A percentile compares a stretch with the other conserved stretches of the same genome.
Conservation (phyloP, 2,888 invertebrate species). For the Caenorhabditis sp. region DNA sequence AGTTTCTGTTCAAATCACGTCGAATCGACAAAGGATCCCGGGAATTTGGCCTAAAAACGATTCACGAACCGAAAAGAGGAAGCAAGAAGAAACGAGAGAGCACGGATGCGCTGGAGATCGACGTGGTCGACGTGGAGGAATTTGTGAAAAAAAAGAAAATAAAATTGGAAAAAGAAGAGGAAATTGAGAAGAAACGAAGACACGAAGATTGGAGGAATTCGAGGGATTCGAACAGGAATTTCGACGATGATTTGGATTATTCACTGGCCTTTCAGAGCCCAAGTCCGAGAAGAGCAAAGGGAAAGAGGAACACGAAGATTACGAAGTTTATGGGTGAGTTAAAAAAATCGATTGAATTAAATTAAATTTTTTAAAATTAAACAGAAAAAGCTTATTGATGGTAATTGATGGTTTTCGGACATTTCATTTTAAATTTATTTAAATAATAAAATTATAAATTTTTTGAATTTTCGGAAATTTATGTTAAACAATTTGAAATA, state of each 20-base stretch:
- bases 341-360: background rate
- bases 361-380: background rate
- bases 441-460: too few species aligned
- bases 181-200: background rate
- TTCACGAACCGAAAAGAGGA: slow-evolving; percentile 47
- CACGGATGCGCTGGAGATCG: slow-evolving; percentile 36
- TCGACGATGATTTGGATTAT: background rate
- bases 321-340: background rate
- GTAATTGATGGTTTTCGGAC: too few species aligned
- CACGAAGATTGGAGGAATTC: background rate
- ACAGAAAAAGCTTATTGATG: too few species aligned
- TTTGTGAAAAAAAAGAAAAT: slow-evolving; percentile 6
- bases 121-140: background rate
- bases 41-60: slow-evolving; percentile 51
- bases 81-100: slow-evolving; percentile 53
- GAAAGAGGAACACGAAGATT: background rate
- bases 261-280: background rate
- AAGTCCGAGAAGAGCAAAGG: background rate
- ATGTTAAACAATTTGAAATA: too few species aligned
- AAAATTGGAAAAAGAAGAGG: background rate
- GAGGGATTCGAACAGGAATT: background rate
- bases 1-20: slow-evolving; percentile 52
- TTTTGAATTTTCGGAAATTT: too few species aligned
- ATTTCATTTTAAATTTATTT: too few species aligned
- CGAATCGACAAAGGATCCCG: slow-evolving; percentile 60